These are phyloP conservation scores for Argyrosomus japonicus DNA, from an alignment of 2,113 vertebrate species.

Conservation along the genomic window DNA sequence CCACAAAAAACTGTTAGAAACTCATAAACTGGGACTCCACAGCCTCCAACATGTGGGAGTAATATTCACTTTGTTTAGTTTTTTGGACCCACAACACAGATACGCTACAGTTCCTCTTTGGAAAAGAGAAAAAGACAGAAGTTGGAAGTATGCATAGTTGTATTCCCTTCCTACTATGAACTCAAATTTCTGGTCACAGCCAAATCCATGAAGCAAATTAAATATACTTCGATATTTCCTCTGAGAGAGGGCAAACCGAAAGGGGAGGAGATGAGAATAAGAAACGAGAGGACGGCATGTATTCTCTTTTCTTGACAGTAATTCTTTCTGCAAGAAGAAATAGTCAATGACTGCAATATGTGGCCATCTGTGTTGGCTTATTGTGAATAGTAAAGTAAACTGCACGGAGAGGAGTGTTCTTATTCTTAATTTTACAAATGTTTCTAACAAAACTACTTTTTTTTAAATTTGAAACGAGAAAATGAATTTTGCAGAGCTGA, in stretches of 20 bases:
- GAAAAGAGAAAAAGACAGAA: constrained; percentile 35
- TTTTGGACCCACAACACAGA: constrained; percentile 37
- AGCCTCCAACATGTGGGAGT: constrained; percentile 65
- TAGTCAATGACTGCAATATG: constrained; percentile 20
- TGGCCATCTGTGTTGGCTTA: constrained; percentile 32
- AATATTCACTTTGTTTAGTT: constrained; percentile 55
- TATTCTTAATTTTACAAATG: constrained; percentile 39
- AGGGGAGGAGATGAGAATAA: not conserved
- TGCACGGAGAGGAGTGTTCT: constrained; percentile 11
- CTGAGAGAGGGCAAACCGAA: constrained; percentile 9
- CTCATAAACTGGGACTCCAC: constrained; percentile 38
- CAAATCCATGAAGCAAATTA: constrained; percentile 40
- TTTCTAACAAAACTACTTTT: constrained; percentile 48
- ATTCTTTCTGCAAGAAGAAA: not conserved
- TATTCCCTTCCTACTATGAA: constrained; percentile 41
- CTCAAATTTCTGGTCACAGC: constrained; percentile 47
- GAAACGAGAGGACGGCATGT: constrained; percentile 10
- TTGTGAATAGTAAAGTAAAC: constrained; percentile 43
- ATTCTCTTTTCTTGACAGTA: constrained; percentile 38
- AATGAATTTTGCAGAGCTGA: constrained; percentile 22
- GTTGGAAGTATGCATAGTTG: constrained; percentile 39
- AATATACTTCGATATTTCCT: constrained; percentile 55
- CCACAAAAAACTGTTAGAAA: constrained; percentile 38
- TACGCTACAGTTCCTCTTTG: constrained; percentile 21
- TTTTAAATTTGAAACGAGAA: constrained; percentile 12